Conservation (phyloP, 2,113 vertebrate genomes). For the Thalassoma bifasciatum region DNA sequence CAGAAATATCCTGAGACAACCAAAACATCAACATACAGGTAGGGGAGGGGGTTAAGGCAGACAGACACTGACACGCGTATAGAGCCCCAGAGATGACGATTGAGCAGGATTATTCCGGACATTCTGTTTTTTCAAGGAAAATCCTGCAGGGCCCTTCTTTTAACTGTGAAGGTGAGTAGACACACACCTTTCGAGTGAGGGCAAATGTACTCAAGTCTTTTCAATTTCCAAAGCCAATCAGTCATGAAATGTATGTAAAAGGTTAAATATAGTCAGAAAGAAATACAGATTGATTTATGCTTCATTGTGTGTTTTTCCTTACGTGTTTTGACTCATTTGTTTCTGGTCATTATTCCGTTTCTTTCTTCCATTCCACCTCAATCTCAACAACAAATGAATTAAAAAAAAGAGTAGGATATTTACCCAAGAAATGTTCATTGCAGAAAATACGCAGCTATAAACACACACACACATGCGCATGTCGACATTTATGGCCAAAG, state of each 20-base stretch:
- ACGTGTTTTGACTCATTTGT: not conserved
- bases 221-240: not conserved
- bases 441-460: constrained; percentile 50
- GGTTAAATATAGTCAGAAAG: not conserved
- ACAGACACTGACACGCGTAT: too few relatives aligned
- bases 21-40: too few relatives aligned
- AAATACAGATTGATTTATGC: constrained; percentile 1
- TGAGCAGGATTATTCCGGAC: too few relatives aligned
- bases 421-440: constrained; percentile 56
- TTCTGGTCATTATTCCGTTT: constrained; percentile 6
- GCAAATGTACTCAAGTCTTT: not conserved
- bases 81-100: too few relatives aligned
- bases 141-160: too few relatives aligned
- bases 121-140: too few relatives aligned
- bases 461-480: constrained; percentile 17
- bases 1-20: too few relatives aligned
- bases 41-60: too few relatives aligned
- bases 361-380: constrained; percentile 5
- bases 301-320: not conserved
- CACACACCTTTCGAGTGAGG: not conserved
- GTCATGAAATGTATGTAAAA: not conserved
- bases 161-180: too few relatives aligned
- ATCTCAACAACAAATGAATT: constrained; percentile 35
- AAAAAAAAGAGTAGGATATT: constrained; percentile 48
- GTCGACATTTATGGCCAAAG: constrained; percentile 56